phyloP scores from a whole-genome alignment of 37 sponge, comb jelly and placozoan species.

The Spongilla lacustris region DNA sequence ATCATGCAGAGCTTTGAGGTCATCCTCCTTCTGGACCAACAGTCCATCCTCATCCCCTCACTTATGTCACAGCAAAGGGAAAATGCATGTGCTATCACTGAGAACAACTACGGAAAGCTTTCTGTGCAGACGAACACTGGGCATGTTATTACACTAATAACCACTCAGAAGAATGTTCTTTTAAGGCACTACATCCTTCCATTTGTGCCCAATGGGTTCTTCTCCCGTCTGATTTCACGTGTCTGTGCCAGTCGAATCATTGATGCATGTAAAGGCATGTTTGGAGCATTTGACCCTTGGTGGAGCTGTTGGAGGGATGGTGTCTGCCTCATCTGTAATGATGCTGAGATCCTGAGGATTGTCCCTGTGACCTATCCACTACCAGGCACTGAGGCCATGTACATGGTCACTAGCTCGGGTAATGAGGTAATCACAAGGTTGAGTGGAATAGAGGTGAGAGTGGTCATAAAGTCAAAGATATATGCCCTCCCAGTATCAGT shows the following conservation, averaged over 20 bases:
- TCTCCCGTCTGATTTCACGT: conserved; percentile 72
- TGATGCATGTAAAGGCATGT: not conserved
- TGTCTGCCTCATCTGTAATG: conserved; percentile 49
- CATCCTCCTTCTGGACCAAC: conserved; percentile 63
- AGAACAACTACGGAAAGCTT: not conserved
- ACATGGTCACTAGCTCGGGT: conserved; percentile 24
- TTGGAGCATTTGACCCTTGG: conserved; percentile 23
- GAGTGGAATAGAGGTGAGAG: conserved; percentile 55
- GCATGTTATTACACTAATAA: not conserved
- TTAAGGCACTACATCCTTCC: conserved; percentile 63
- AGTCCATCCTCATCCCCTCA: conserved; percentile 78
- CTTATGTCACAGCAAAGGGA: conserved; percentile 61
- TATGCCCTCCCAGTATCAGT: not conserved
- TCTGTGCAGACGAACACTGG: not conserved
- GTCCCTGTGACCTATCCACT: conserved; percentile 41
- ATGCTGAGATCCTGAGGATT: conserved; percentile 69
- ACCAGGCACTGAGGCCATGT: conserved; percentile 15
- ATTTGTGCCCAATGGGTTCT: conserved; percentile 79
- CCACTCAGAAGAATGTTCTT: conserved; percentile 16
- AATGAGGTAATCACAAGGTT: not conserved
- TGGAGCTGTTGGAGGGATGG: conserved; percentile 86
- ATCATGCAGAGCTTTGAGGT: conserved; percentile 89
- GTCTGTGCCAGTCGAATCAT: conserved; percentile 62
- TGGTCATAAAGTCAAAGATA: conserved; percentile 38
- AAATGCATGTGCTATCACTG: conserved; percentile 27